Conservation (phyloP, 2,888 invertebrate species). For the Macaria liturata region DNA sequence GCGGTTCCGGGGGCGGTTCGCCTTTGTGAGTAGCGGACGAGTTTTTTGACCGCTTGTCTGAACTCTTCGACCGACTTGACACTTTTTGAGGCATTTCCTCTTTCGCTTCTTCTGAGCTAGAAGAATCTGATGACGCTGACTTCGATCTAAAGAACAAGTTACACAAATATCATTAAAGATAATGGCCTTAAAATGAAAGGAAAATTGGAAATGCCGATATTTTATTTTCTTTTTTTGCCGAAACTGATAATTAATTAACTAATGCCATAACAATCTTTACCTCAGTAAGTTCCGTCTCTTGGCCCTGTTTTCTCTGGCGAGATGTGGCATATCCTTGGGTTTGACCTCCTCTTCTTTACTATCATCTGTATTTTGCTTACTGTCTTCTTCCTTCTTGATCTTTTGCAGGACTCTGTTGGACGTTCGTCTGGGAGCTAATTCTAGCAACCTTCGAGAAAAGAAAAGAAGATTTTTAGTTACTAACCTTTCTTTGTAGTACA, state of each 20-base stretch:
- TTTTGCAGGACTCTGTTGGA: constrained; percentile 86
- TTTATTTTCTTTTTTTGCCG: no score
- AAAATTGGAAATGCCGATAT: no score
- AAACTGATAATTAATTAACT: no score
- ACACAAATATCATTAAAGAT: no score
- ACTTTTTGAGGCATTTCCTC: constrained; percentile 71
- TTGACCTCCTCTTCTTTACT: constrained; percentile 74
- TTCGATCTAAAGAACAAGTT: constrained; percentile 50
- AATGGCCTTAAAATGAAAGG: no score
- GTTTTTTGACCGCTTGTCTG: constrained; percentile 69
- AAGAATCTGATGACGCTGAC: constrained; percentile 62
- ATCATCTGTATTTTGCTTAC: constrained; percentile 62
- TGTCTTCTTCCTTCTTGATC: constrained; percentile 74
- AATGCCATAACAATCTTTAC: constrained; percentile 37
- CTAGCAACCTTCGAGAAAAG: constrained; percentile 73
- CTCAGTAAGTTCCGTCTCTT: constrained; percentile 79
- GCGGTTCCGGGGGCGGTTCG: constrained; percentile 67
- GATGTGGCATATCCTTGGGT: constrained; percentile 68
- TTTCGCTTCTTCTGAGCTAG: constrained; percentile 55
- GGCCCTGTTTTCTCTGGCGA: constrained; percentile 76
- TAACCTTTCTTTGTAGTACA: no score
- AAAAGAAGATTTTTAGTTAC: no score
- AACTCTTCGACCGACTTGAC: constrained; percentile 57
- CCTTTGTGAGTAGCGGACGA: constrained; percentile 64
- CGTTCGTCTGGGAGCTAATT: constrained; percentile 86